Conservation (phyloP, 2,797 vertebrate species). For the Erethizon dorsatum region DNA sequence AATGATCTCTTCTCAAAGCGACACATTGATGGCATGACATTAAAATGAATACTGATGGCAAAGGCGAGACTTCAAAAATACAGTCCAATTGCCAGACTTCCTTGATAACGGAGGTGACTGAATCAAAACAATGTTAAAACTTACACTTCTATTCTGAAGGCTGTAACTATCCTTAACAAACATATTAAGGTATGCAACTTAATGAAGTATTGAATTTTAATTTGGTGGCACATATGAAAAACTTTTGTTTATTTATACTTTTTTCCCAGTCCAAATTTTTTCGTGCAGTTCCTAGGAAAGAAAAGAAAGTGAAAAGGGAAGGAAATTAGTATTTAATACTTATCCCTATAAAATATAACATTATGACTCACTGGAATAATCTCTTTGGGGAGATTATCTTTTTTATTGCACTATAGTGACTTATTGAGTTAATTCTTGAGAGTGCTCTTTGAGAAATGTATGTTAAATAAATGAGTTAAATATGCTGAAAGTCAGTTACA, state of each 20-base stretch:
- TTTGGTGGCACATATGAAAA: not conserved
- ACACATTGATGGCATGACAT: constrained; percentile 66
- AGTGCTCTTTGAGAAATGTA: not conserved
- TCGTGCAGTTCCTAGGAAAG: not conserved
- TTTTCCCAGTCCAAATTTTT: not conserved
- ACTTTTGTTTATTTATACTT: not conserved
- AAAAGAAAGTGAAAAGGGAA: not conserved
- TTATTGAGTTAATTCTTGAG: not conserved
- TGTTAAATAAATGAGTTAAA: not conserved
- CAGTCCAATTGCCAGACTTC: not conserved
- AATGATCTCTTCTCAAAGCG: constrained; percentile 67
- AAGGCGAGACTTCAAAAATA: constrained; percentile 58
- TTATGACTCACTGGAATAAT: not conserved
- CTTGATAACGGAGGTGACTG: constrained; percentile 45
- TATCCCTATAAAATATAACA: not conserved
- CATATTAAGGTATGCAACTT: not conserved
- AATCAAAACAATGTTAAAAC: constrained; percentile 54
- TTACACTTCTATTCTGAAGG: constrained; percentile 13
- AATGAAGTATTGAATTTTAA: constrained; percentile 37
- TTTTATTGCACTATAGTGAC: not conserved
- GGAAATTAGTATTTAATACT: not conserved
- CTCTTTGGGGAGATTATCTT: not conserved
- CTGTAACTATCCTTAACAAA: not conserved
- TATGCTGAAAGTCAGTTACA: not conserved
- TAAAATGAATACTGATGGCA: constrained; percentile 72